Evolutionary conservation across 2,113 vertebrate species (phyloP).

Genomic region (Gallinago media): DNA sequence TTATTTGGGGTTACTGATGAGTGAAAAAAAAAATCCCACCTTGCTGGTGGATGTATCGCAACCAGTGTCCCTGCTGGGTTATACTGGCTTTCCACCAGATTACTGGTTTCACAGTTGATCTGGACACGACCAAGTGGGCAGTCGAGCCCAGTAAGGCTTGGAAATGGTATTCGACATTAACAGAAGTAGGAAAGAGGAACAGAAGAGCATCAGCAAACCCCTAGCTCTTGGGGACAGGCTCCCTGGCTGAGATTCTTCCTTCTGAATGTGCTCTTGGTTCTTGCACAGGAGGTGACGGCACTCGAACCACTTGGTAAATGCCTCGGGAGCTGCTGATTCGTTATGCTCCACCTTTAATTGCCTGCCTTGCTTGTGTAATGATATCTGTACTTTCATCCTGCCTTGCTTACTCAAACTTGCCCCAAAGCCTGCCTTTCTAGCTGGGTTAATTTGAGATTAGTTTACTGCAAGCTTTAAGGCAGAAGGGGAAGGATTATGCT

Average conservation of each 20-base stretch:
- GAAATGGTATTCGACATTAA: slow-evolving; percentile 16
- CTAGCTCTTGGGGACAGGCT: neutral
- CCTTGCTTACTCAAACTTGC: slow-evolving; percentile 9
- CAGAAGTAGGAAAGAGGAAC: neutral
- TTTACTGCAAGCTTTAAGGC: too few species aligned
- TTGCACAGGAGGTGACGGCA: slow-evolving; percentile 45
- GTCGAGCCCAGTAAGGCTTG: neutral
- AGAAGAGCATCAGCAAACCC: neutral
- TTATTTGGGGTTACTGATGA: slow-evolving; percentile 32
- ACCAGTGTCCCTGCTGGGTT: neutral
- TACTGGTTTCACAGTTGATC: neutral
- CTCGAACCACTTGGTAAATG: slow-evolving; percentile 30
- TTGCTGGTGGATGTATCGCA: neutral
- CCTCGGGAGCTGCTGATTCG: slow-evolving; percentile 24
- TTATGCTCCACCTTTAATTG: slow-evolving; percentile 50
- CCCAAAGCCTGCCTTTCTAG: slow-evolving; percentile 26
- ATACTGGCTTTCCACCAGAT: neutral
- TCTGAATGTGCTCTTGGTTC: slow-evolving; percentile 58
- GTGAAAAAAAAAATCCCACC: slow-evolving; percentile 5
- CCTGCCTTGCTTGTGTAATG: slow-evolving; percentile 43
- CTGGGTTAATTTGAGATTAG: slow-evolving; percentile 6
- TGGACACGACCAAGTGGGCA: neutral
- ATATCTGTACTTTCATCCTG: slow-evolving; percentile 39
- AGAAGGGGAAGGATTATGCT: neutral
- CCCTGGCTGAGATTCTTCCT: neutral